A percentile compares a stretch with the other conserved stretches of the same genome.
phyloP scores from a whole-genome alignment of 2,113 vertebrate species.

The Drymodes brunneopygia region DNA sequence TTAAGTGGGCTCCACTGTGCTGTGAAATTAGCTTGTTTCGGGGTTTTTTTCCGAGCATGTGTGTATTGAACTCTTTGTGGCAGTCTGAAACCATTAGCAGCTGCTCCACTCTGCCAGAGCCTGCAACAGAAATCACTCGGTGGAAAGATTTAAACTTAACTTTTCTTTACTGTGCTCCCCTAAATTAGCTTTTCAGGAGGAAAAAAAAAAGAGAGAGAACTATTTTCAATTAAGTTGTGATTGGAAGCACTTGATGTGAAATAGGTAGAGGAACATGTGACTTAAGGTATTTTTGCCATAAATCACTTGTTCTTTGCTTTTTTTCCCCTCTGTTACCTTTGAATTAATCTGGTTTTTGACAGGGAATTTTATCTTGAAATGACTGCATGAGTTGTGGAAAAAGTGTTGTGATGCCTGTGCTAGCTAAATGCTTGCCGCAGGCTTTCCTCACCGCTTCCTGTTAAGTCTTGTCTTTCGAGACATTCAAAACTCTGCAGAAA shows the following conservation, averaged over 20 bases:
- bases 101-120: conserved; percentile 7
- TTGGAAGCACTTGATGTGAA: conserved; percentile 2
- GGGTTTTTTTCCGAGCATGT: background rate
- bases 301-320: background rate
- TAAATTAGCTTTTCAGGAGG: background rate
- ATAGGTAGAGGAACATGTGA: background rate
- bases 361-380: conserved; percentile 47
- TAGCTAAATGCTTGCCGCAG: background rate
- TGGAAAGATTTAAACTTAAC: background rate
- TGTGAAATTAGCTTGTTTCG: conserved; percentile 64
- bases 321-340: background rate
- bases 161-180: background rate
- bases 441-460: conserved; percentile 39
- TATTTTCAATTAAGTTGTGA: background rate
- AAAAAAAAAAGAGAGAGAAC: background rate
- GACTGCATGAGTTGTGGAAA: background rate
- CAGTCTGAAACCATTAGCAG: conserved; percentile 49
- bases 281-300: background rate
- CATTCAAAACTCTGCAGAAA: background rate
- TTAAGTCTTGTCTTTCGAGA: conserved; percentile 44
- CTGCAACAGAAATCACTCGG: background rate
- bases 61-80: conserved; percentile 54
- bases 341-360: conserved; percentile 26
- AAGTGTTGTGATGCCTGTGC: conserved; percentile 13
- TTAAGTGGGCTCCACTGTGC: conserved; percentile 51